A percentile compares a stretch with the other conserved stretches of the same genome.
phyloP scores from a whole-genome alignment of 2,888 invertebrate genomes.

The Sinotaia quadrata region DNA sequence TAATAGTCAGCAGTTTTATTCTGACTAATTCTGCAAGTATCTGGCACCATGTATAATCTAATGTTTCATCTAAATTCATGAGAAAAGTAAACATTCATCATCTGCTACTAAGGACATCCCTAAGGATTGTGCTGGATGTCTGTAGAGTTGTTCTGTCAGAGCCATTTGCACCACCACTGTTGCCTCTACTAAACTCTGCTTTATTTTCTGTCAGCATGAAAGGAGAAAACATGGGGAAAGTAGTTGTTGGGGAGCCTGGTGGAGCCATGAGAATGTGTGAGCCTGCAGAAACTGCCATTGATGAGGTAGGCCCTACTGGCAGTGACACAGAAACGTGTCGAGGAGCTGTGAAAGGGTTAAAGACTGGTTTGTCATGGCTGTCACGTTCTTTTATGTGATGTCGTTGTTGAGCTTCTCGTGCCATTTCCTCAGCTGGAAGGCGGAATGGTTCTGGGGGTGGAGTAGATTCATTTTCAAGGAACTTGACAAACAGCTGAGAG shows the following conservation, averaged over 20 bases:
- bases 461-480: constrained; percentile 87
- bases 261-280: constrained; percentile 53
- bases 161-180: constrained; percentile 44
- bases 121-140: constrained; percentile 59
- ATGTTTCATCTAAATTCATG: no score
- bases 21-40: no score
- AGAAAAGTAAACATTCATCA: constrained; percentile 38
- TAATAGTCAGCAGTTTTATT: no score
- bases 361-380: constrained; percentile 44
- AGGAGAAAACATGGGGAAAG: constrained; percentile 52
- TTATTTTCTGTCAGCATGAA: constrained; percentile 39
- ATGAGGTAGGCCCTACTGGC: constrained; percentile 18
- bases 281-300: constrained; percentile 22
- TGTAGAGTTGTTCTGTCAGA: constrained; percentile 43
- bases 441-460: constrained; percentile 74
- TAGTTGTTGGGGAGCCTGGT: constrained; percentile 45
- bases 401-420: constrained; percentile 54
- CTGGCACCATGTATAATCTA: no score
- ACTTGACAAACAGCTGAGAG: constrained; percentile 83
- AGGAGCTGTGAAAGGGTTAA: constrained; percentile 70
- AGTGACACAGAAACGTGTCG: constrained; percentile 60
- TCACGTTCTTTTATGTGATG: constrained; percentile 46
- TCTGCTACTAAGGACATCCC: constrained; percentile 60
- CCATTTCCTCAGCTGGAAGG: constrained; percentile 72
- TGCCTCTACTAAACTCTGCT: constrained; percentile 37